A percentile compares a stretch with the other conserved stretches of the same genome.
Evolutionary conservation across 1,140 invertebrate species (phyloP).

Genomic region (Formica exsecta): DNA sequence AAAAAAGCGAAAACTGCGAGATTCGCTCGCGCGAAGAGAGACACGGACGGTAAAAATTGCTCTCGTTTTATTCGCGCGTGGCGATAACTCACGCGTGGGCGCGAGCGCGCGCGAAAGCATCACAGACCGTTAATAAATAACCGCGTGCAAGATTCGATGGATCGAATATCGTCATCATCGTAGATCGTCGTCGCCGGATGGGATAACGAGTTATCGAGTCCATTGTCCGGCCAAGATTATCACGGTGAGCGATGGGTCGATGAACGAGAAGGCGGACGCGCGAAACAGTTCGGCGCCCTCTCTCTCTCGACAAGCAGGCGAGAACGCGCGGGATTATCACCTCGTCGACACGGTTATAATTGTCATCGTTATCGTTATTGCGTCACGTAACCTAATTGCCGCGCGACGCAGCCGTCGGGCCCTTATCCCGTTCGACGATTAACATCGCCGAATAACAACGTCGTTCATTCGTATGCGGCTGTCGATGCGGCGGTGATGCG

Average conservation of each 20-base stretch:
- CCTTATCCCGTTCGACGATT: conserved; percentile 74
- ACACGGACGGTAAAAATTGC: conserved; percentile 25
- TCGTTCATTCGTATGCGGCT: conserved; percentile 51
- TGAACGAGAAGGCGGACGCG: conserved; percentile 32
- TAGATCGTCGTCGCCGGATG: not conserved
- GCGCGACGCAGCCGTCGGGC: conserved; percentile 70
- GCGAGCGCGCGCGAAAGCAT: not conserved
- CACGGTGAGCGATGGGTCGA: conserved; percentile 26
- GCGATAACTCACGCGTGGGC: not conserved
- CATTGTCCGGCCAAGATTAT: conserved; percentile 48
- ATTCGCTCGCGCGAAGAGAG: not conserved
- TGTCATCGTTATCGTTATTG: conserved; percentile 74
- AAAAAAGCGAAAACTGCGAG: conserved; percentile 3
- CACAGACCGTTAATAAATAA: conserved; percentile 23
- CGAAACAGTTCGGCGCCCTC: conserved; percentile 34
- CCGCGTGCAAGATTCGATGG: not conserved
- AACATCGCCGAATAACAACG: conserved; percentile 57
- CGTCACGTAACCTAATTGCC: conserved; percentile 75
- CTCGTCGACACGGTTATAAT: conserved; percentile 71
- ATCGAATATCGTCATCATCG: conserved; percentile 5
- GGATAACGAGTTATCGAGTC: conserved; percentile 31
- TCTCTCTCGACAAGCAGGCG: conserved; percentile 24
- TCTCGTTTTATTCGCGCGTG: conserved; percentile 13
- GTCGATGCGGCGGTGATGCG: conserved; percentile 9
- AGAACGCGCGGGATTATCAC: conserved; percentile 44